These are phyloP conservation scores for Macquaria australasica DNA, from an alignment of 2,113 vertebrate species.

Conservation along the genomic window DNA sequence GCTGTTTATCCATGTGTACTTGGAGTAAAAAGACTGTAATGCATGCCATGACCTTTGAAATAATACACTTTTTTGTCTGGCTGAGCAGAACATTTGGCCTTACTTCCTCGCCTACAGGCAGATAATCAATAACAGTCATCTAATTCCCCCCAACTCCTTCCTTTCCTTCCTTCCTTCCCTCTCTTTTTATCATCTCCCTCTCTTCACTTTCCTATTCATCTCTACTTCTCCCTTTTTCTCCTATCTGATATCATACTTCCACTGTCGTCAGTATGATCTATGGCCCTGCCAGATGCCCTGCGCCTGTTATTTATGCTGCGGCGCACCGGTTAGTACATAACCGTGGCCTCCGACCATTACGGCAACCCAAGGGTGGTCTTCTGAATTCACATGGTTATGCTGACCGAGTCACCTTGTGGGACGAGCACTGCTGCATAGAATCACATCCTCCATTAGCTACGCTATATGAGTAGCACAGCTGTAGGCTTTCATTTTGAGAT, in stretches of 20 bases:
- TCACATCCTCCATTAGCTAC: conserved; percentile 76
- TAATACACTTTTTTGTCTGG: conserved; percentile 84
- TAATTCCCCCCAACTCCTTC: conserved; percentile 57
- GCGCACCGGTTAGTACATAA: conserved; percentile 72
- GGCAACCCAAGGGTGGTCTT: conserved; percentile 73
- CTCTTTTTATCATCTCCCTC: conserved; percentile 59
- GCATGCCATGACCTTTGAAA: conserved; percentile 84
- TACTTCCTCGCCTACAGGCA: conserved; percentile 76
- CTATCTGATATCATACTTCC: conserved; percentile 78
- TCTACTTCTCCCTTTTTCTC: conserved; percentile 61
- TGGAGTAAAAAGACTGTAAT: conserved; percentile 76
- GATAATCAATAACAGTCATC: conserved; percentile 84
- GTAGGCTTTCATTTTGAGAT: conserved; percentile 71
- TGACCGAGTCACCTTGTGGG: conserved; percentile 82
- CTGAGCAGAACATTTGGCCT: conserved; percentile 81
- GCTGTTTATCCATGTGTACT: conserved; percentile 72
- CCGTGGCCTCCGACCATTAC: conserved; percentile 70
- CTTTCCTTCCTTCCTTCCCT: conserved; percentile 39
- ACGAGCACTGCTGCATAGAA: conserved; percentile 70
- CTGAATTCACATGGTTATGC: conserved; percentile 68
- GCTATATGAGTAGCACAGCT: conserved; percentile 59
- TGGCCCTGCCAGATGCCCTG: conserved; percentile 70
- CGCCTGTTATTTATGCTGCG: conserved; percentile 79
- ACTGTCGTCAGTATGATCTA: conserved; percentile 79
- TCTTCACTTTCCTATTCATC: conserved; percentile 66